phyloP scores from a whole-genome alignment of 30 jellyfish, hydroid and myxozoan species.

The Chrysaora quinquecirrha region DNA sequence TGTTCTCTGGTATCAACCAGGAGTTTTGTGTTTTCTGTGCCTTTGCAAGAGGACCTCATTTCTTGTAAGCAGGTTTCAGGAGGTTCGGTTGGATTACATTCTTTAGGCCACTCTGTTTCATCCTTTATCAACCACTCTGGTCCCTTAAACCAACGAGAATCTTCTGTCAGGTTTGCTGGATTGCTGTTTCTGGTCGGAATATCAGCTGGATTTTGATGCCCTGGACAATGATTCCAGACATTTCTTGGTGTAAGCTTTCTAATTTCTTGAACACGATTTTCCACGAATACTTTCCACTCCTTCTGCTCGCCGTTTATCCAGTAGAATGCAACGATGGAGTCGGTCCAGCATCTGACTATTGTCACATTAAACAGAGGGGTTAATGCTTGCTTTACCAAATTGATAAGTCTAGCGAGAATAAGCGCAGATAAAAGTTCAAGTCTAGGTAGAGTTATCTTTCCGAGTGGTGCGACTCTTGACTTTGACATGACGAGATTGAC shows the following conservation, averaged over 20 bases:
- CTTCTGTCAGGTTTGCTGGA: no score
- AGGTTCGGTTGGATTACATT: no score
- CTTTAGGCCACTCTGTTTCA: no score
- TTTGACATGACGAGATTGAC: conserved; percentile 4
- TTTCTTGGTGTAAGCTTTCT: conserved; percentile 18
- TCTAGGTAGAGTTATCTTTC: no score
- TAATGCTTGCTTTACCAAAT: conserved; percentile 2
- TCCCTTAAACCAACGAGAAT: no score
- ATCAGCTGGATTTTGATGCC: conserved; percentile 12
- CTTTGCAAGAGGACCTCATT: no score
- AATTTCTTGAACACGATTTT: conserved; percentile 37
- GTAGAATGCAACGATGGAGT: conserved; percentile 28
- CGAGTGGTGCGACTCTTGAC: conserved; percentile 29
- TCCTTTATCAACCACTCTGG: no score
- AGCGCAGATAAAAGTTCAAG: no score
- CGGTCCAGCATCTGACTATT: conserved; percentile 20
- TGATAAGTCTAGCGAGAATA: conserved; percentile 33
- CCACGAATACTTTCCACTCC: conserved; percentile 33
- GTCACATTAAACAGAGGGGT: background rate
- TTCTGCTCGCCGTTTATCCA: conserved; percentile 41
- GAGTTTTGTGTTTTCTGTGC: no score
- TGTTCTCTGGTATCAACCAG: no score
- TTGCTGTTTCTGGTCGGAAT: conserved; percentile 18
- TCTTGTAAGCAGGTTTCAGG: no score
- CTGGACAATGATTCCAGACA: conserved; percentile 15